Evolutionary conservation across 2,888 invertebrate genomes (phyloP), one percentile per base, ranked within the genome.

Genomic region (Petrolisthes cinctipes): DNA sequence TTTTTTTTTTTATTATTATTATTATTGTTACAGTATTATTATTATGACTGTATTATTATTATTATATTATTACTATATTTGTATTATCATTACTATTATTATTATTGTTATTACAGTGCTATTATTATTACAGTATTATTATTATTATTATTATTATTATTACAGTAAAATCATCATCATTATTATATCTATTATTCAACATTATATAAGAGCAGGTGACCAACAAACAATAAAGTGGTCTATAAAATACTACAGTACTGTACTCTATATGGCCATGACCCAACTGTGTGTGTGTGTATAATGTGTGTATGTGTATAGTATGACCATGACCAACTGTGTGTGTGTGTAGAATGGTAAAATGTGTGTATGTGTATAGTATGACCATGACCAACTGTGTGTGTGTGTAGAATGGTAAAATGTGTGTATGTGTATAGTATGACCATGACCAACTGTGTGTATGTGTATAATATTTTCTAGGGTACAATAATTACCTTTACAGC

Each of bases 401-500:
- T 37, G 37, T 37, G 2, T 37, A 37, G 37, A 1, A 37, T 37
- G 37, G 37, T 37, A 0, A 37, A 37, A 0, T 37, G 37, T 37
- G 37, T 37, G 37, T 37, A 37, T 37, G 37, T 37, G 37, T 37
- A 37, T 37, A 37, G 37, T 37, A 37, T 37, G 37, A 37, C 37
- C 37, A 0, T 37, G 2, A 37, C 37, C 37, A 0, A 37, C 37
- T 37, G 37, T 37, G 37, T 37, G 37, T 37, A 37, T 37, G 37
- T 37, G 37, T 37, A 37, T 37, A 37, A 37, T 37, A 37, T 37
- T 37, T 0, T 37, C 37, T 37, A 37, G 37, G 37, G 37, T 37
- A 37, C 37, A 37, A 37, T 37, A 37, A 37, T 88, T 83, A 89
- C 92, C 89, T 91, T 89, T 6, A 93, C 92, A n/a, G 93, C 93